Evolutionary conservation across 2,888 invertebrate species (phyloP).

Genomic region (Abrostola triplasia): DNA sequence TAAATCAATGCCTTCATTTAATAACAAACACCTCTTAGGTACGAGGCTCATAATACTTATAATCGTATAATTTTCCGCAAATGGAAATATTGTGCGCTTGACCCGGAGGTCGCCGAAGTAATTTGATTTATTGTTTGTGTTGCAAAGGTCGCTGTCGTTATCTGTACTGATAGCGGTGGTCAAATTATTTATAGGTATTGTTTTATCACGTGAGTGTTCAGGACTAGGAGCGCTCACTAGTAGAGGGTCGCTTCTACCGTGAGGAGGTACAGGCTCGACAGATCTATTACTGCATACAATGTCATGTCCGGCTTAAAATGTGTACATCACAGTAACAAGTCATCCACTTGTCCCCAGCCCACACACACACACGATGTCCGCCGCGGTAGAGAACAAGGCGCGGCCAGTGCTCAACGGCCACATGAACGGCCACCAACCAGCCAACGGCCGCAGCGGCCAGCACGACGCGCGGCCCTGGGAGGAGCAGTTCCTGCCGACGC

Average conservation of each 20-base stretch:
- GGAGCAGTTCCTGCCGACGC: slow-evolving; percentile 77
- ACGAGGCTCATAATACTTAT: not conserved
- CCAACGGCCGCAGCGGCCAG: slow-evolving; percentile 25
- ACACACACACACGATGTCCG: slow-evolving; percentile 62
- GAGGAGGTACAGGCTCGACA: too few species aligned
- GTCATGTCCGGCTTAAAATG: too few species aligned
- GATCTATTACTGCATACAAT: too few species aligned
- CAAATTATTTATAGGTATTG: slow-evolving; percentile 3
- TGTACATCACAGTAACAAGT: not conserved
- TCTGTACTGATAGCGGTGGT: slow-evolving; percentile 9
- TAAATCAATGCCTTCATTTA: too few species aligned
- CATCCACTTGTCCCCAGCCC: slow-evolving; percentile 37
- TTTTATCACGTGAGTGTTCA: too few species aligned
- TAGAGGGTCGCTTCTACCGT: too few species aligned
- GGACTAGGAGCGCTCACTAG: too few species aligned
- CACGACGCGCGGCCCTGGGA: slow-evolving; percentile 63
- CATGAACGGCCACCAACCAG: slow-evolving; percentile 24
- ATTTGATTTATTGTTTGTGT: slow-evolving; percentile 7
- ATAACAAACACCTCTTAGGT: too few species aligned
- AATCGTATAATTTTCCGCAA: not conserved
- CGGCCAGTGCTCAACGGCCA: slow-evolving; percentile 43
- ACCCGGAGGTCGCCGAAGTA: slow-evolving; percentile 16
- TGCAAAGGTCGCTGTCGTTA: slow-evolving; percentile 13
- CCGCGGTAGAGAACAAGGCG: slow-evolving; percentile 63
- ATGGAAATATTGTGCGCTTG: slow-evolving; percentile 23